Percentiles rank a stretch among this genome's conserved stretches.
phyloP scores from a whole-genome alignment of 2,797 vertebrate genomes.

The Apogon talboti region DNA sequence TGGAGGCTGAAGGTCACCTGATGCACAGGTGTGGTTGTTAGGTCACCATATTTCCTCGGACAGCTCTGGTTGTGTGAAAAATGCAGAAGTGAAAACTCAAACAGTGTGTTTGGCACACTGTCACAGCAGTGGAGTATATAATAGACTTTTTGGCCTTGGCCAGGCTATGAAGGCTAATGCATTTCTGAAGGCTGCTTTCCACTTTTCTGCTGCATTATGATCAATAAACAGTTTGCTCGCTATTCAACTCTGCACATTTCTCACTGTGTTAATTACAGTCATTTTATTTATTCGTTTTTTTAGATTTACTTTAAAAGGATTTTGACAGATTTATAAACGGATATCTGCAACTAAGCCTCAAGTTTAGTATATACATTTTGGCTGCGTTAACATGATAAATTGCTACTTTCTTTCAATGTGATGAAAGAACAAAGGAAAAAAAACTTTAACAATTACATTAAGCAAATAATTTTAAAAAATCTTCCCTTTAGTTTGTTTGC shows the following conservation, averaged over 20 bases:
- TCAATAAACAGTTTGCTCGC: slow-evolving; percentile 16
- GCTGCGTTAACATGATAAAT: background rate
- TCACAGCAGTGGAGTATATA: slow-evolving; percentile 1
- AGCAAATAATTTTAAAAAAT: background rate
- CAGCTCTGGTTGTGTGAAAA: background rate
- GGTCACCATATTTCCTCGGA: background rate
- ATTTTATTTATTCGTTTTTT: background rate
- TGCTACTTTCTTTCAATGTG: slow-evolving; percentile 6
- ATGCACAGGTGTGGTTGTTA: slow-evolving; percentile 6
- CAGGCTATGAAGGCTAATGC: background rate
- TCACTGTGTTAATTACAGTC: background rate
- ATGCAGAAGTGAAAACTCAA: slow-evolving; percentile 8
- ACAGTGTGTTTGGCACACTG: background rate
- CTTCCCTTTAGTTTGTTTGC: background rate
- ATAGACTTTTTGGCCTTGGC: background rate
- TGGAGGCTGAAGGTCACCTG: slow-evolving; percentile 11
- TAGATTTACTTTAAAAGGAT: slow-evolving; percentile 1
- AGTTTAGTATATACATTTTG: background rate
- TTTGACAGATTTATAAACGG: slow-evolving; percentile 10
- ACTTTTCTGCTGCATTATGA: slow-evolving; percentile 9
- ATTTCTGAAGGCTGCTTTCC: background rate
- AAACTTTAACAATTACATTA: background rate
- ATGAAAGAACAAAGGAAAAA: background rate
- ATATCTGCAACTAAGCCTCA: background rate
- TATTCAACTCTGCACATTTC: slow-evolving; percentile 3